phyloP scores from a whole-genome alignment of 2,888 invertebrate genomes.

The Spodoptera picta region DNA sequence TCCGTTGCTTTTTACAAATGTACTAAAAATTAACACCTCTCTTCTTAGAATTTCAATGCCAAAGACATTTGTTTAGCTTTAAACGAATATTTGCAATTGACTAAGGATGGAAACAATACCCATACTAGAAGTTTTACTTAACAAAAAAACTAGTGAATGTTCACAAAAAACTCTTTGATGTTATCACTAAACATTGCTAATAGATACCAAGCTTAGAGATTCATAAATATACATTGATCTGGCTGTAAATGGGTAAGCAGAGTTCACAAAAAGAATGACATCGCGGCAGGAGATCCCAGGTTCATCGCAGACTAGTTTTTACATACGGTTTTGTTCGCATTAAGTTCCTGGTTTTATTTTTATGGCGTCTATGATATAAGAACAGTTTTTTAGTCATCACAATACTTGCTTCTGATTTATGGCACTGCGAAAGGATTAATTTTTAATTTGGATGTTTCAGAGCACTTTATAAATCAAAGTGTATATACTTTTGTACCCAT shows the following conservation, averaged over 20 bases:
- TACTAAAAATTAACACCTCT: slow-evolving; percentile 37
- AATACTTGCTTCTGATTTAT: slow-evolving; percentile 39
- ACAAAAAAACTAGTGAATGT: slow-evolving; percentile 27
- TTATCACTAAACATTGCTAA: slow-evolving; percentile 41
- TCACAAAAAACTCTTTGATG: slow-evolving; percentile 12
- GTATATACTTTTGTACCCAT: slow-evolving; percentile 1
- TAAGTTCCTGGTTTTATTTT: slow-evolving; percentile 44
- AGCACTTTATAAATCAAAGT: slow-evolving; percentile 19
- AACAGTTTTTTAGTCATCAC: slow-evolving; percentile 8
- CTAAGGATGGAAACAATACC: slow-evolving; percentile 38
- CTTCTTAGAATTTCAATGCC: slow-evolving; percentile 34
- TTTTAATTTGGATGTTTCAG: slow-evolving; percentile 30
- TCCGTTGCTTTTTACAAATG: slow-evolving; percentile 20
- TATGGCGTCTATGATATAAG: slow-evolving; percentile 39
- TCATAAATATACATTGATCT: slow-evolving; percentile 78
- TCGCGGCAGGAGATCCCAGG: slow-evolving; percentile 54
- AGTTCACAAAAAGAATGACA: slow-evolving; percentile 66
- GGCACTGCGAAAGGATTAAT: slow-evolving; percentile 25
- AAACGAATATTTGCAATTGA: slow-evolving; percentile 37
- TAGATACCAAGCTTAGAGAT: slow-evolving; percentile 60
- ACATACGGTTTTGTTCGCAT: slow-evolving; percentile 24
- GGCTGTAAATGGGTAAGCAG: slow-evolving; percentile 72
- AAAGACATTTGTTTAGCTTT: slow-evolving; percentile 20
- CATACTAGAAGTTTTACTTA: slow-evolving; percentile 27
- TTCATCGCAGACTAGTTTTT: slow-evolving; percentile 49